Evolutionary conservation across 92 coral and sea anemone species (phyloP).

Genomic region (Epizoanthus rinbou): DNA sequence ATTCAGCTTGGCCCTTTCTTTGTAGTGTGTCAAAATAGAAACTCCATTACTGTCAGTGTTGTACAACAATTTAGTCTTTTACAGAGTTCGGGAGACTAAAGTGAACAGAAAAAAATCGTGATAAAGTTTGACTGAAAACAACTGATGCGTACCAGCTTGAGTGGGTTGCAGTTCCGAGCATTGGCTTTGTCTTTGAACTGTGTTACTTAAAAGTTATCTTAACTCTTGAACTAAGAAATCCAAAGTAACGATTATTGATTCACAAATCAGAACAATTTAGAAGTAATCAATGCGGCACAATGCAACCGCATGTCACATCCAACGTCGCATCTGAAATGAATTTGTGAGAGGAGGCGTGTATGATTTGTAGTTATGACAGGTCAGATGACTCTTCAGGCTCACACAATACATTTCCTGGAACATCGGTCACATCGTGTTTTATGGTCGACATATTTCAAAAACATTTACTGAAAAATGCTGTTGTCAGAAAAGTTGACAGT

Average conservation of each 20-base stretch:
- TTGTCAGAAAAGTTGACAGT: background rate
- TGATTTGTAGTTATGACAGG: too few relatives aligned
- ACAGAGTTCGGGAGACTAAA: slow-evolving; percentile 29
- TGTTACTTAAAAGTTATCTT: slow-evolving; percentile 5
- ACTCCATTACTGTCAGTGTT: too few relatives aligned
- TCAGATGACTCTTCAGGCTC: too few relatives aligned
- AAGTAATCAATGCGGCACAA: background rate
- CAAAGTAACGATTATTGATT: slow-evolving; percentile 23
- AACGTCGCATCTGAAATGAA: too few relatives aligned
- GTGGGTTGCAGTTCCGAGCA: slow-evolving; percentile 20
- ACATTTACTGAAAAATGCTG: slow-evolving; percentile 26
- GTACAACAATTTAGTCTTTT: too few relatives aligned
- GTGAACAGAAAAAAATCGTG: slow-evolving; percentile 29
- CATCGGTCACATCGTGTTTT: too few relatives aligned
- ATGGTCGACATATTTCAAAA: background rate
- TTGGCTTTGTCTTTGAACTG: background rate
- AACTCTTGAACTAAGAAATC: slow-evolving; percentile 3
- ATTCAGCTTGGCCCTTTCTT: too few relatives aligned
- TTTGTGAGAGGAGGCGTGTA: too few relatives aligned
- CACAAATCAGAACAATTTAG: slow-evolving; percentile 12
- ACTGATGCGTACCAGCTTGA: slow-evolving; percentile 17
- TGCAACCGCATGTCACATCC: too few relatives aligned
- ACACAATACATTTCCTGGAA: too few relatives aligned
- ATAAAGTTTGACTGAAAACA: slow-evolving; percentile 15
- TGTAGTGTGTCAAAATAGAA: too few relatives aligned